phyloP scores from a whole-genome alignment of 2,113 vertebrate species.

The Ceyx cyanopectus region DNA sequence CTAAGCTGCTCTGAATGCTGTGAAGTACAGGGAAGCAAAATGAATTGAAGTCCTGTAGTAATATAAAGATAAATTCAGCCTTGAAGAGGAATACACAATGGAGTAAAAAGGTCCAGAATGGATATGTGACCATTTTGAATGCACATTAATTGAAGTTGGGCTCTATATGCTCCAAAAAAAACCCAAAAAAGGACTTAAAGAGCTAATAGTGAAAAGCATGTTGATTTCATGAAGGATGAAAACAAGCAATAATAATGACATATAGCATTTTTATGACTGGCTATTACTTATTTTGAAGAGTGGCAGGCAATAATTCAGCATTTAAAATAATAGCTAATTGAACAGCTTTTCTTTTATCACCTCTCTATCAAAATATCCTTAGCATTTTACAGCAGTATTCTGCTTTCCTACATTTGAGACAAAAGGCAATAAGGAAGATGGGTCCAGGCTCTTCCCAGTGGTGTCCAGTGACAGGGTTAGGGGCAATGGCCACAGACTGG shows the following conservation, averaged over 20 bases:
- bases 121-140: conserved; percentile 27
- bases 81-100: conserved; percentile 11
- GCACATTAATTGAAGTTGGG: not conserved
- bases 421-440: not conserved
- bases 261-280: not conserved
- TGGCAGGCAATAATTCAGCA: not conserved
- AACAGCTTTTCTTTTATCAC: conserved; percentile 51
- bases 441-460: too few relatives aligned
- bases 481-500: too few relatives aligned
- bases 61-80: conserved; percentile 57
- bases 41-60: conserved; percentile 62
- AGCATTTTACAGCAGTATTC: conserved; percentile 4
- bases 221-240: not conserved
- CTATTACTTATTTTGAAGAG: not conserved
- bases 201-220: not conserved
- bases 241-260: not conserved
- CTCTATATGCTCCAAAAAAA: not conserved
- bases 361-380: conserved; percentile 26
- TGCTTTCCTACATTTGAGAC: not conserved
- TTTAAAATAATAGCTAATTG: conserved; percentile 52
- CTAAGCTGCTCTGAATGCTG: conserved; percentile 49
- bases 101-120: conserved; percentile 9
- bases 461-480: too few relatives aligned
- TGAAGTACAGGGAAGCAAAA: conserved; percentile 44
- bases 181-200: not conserved